phyloP scores from a whole-genome alignment of 1,140 invertebrate genomes.

The Bombus waltoni region DNA sequence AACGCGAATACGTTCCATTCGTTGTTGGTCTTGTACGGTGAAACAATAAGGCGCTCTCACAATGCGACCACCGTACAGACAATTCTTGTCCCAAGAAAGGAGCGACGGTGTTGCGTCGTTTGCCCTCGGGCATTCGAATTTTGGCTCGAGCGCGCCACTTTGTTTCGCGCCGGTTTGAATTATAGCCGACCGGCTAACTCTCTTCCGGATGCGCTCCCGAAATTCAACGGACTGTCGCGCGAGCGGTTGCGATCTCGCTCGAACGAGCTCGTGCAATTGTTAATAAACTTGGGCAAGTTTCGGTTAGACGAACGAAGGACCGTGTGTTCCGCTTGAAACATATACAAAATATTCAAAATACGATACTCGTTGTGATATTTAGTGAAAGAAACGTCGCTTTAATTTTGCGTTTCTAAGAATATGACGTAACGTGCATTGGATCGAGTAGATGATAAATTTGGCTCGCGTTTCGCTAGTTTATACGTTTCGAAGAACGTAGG shows the following conservation, averaged over 20 bases:
- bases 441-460: too few species aligned
- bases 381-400: too few species aligned
- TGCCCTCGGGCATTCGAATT: neutral
- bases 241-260: neutral
- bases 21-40: neutral
- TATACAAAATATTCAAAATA: too few species aligned
- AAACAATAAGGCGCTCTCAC: neutral
- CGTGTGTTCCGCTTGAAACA: neutral
- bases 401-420: too few species aligned
- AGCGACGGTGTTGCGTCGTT: neutral
- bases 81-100: neutral
- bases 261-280: neutral
- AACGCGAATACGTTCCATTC: neutral
- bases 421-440: accelerated
- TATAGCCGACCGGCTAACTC: neutral
- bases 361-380: too few species aligned
- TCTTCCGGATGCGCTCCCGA: neutral
- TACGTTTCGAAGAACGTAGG: too few species aligned
- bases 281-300: neutral
- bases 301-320: neutral
- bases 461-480: too few species aligned
- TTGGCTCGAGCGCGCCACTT: neutral
- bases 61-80: neutral
- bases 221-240: neutral
- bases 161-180: neutral